Percentiles rank a stretch among this genome's conserved stretches.
phyloP scores from a whole-genome alignment of 2,797 vertebrate species.

The Hydrocynus forskahlii region DNA sequence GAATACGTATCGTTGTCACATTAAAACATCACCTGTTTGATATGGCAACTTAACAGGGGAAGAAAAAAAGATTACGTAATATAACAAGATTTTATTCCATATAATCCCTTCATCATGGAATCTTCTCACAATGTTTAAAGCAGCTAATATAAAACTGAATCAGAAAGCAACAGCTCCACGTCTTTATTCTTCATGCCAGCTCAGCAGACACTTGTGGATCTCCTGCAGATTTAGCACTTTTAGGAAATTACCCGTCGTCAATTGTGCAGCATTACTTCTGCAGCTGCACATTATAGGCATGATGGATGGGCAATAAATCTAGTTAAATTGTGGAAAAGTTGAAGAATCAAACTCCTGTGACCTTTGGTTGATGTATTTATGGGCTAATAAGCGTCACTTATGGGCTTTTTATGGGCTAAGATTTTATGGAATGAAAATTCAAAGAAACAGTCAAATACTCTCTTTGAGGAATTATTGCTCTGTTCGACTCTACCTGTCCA shows the following conservation, averaged over 20 bases:
- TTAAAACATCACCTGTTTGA: too few relatives aligned
- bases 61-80: too few relatives aligned
- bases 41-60: too few relatives aligned
- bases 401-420: background rate
- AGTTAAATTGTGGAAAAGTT: slow-evolving; percentile 4
- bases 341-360: background rate
- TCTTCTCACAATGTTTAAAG: too few relatives aligned
- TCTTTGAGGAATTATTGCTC: background rate
- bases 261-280: slow-evolving; percentile 14
- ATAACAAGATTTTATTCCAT: too few relatives aligned
- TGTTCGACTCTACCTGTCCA: background rate
- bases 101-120: too few relatives aligned
- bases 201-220: background rate
- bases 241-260: slow-evolving; percentile 7
- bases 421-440: slow-evolving; percentile 1
- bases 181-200: background rate
- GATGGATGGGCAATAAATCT: background rate
- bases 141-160: too few relatives aligned
- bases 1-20: too few relatives aligned
- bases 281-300: background rate
- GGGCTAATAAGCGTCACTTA: slow-evolving; percentile 18
- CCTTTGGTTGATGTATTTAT: slow-evolving; percentile 22
- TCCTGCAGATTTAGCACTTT: background rate
- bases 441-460: background rate
- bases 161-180: background rate